Percentiles rank a stretch among this genome's conserved stretches.
Evolutionary conservation across 2,113 vertebrate genomes (phyloP).

Genomic region (Fulmarus glacialis): DNA sequence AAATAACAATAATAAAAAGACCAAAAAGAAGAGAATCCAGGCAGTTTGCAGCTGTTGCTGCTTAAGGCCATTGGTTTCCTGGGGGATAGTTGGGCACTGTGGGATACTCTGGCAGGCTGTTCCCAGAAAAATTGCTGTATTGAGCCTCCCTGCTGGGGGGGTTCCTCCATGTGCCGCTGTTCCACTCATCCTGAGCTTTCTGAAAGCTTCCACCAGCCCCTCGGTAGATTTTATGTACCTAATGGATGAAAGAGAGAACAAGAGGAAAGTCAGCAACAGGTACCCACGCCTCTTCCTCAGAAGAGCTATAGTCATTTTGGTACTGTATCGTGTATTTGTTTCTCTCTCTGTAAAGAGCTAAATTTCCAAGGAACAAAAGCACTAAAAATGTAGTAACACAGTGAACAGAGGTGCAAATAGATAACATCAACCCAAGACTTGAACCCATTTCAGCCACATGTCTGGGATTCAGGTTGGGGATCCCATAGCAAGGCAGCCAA

Average conservation of each 20-base stretch:
- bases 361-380: background rate
- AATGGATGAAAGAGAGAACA: background rate
- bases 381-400: background rate
- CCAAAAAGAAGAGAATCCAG: constrained; percentile 33
- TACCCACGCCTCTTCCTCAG: background rate
- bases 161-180: constrained; percentile 83
- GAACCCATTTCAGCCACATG: background rate
- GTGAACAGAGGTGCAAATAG: background rate
- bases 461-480: background rate
- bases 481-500: background rate
- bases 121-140: constrained; percentile 87
- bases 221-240: constrained; percentile 93
- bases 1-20: constrained; percentile 16
- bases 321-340: accelerated
- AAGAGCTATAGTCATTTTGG: background rate
- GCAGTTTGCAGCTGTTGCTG: background rate
- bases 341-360: background rate
- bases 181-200: constrained; percentile 93
- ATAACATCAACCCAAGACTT: background rate
- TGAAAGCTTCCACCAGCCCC: constrained; percentile 87
- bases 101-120: constrained; percentile 91
- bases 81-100: constrained; percentile 89
- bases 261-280: background rate
- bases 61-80: constrained; percentile 75
- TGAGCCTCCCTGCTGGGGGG: constrained; percentile 84